Conservation (phyloP, 2,797 vertebrate species). For the Spheniscus humboldti region DNA sequence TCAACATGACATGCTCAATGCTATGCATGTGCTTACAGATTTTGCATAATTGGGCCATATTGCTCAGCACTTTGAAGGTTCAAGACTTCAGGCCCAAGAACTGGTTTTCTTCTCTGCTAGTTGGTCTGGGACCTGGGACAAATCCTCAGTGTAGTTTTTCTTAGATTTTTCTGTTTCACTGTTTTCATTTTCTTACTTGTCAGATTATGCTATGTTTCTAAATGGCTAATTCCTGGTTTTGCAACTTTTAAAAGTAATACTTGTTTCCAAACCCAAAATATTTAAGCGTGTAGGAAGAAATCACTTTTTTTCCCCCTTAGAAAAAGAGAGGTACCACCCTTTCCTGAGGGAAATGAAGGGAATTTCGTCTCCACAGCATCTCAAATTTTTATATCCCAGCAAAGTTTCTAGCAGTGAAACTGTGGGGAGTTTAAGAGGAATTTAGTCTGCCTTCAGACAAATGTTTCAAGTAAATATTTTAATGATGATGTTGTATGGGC, state of each 20-base stretch:
- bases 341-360: not conserved
- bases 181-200: not conserved
- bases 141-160: not conserved
- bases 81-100: not conserved
- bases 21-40: not conserved
- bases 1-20: not conserved
- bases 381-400: not conserved
- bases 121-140: not conserved
- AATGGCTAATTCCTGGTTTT: not conserved
- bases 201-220: not conserved
- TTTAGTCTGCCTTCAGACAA: not conserved
- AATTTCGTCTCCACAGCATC: not conserved
- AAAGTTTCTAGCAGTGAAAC: not conserved
- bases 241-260: not conserved
- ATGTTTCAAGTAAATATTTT: constrained; percentile 22
- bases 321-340: not conserved
- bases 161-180: not conserved
- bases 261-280: not conserved
- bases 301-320: not conserved
- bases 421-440: not conserved
- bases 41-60: not conserved
- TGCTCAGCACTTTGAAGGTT: not conserved
- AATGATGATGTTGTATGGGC: not conserved
- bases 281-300: not conserved
- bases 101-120: not conserved